Evolutionary conservation across 2,797 vertebrate species (phyloP), one percentile per base, ranked within the genome.

Genomic region (Agapornis canus): DNA sequence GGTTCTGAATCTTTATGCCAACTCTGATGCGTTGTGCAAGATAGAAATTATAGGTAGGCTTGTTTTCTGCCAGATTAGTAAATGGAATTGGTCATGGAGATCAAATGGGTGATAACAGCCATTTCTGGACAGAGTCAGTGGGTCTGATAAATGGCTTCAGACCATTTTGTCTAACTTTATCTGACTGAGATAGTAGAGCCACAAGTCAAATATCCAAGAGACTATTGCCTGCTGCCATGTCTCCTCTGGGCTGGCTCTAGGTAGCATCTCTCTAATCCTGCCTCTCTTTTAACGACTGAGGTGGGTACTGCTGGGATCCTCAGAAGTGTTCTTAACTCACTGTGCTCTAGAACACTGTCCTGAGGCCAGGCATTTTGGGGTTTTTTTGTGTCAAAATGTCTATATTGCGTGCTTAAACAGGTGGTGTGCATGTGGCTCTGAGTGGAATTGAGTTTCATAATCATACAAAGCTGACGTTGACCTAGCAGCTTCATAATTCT

Each of bases 201-300:
- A 1, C 6, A 18, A 48, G 47, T 61, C 10, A 23, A 10, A 40
- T 21, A 9, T 27, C 27, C 73, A 45, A 48, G 49, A 65, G 35
- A n/a, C n/a, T 5, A 1, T 40, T 90, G 45, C 23, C 27, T 59
- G 49, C 59, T 54, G 10, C 25, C 22, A 4, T 0, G 0, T 61
- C 52, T 86, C 25, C 65, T 61, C 56, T 52, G 48, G 12, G 45
- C 31, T 77, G 72, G 40, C 32, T 56, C 6, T 42, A 26, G 26
- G 31, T 18, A 39, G 27, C 2, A 3, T 35, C 23, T 64, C 3
- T 49, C 29, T 26, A 61, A 39, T 40, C 27, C 56, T 83, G 60
- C 37, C 60, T 80, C 3, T 1, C 31, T 37, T 37, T 15, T 48
- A 7, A 6, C 43, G 49, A 22, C 54, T 40, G 71, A 23, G 5